phyloP scores from a whole-genome alignment of 1,140 invertebrate species.

The Helicorthomorpha holstii region DNA sequence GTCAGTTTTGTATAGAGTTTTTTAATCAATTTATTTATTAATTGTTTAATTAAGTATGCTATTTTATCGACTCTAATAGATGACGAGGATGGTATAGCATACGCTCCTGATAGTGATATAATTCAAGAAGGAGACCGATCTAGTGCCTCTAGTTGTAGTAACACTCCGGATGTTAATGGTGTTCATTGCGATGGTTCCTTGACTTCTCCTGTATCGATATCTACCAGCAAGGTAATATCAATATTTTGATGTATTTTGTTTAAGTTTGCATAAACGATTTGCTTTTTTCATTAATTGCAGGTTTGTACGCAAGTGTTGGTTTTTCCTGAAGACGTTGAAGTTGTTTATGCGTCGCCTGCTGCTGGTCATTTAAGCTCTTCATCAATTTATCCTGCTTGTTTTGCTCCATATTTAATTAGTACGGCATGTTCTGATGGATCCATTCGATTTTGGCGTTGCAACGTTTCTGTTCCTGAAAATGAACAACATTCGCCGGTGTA shows the following conservation, averaged over 20 bases:
- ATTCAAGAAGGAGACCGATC: conserved; percentile 48
- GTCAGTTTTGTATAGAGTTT: too few relatives aligned
- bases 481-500: conserved; percentile 29
- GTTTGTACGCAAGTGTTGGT: conserved; percentile 67
- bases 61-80: conserved; percentile 19
- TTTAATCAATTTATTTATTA: too few relatives aligned
- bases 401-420: conserved; percentile 86
- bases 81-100: conserved; percentile 57
- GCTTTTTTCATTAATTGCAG: conserved; percentile 19
- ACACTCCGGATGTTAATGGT: conserved; percentile 14
- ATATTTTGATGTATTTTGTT: neutral
- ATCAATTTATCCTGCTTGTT: conserved; percentile 93
- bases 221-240: conserved; percentile 38
- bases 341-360: conserved; percentile 77
- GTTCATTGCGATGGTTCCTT: conserved; percentile 14
- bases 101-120: conserved; percentile 73
- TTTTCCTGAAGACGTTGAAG: conserved; percentile 73
- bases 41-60: too few relatives aligned
- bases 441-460: conserved; percentile 41
- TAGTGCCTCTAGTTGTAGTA: conserved; percentile 15
- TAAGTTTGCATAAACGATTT: conserved; percentile 9
- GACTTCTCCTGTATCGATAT: conserved; percentile 40
- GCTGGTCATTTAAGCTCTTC: conserved; percentile 95
- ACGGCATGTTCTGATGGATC: conserved; percentile 83
- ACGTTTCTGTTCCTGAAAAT: conserved; percentile 34